phyloP scores from a whole-genome alignment of 2,797 vertebrate species.

The Leuciscus waleckii region DNA sequence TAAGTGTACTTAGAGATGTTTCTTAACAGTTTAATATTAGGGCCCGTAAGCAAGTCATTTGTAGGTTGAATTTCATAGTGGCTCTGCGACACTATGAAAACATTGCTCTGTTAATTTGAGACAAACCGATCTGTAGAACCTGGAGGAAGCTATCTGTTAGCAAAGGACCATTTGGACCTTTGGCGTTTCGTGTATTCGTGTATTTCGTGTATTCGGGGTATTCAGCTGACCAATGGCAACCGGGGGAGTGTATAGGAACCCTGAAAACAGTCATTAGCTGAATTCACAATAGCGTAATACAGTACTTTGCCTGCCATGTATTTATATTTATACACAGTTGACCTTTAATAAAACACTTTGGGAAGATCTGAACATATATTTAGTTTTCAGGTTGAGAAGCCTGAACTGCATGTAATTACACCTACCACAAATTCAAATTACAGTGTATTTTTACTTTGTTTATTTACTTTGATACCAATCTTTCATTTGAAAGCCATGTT shows the following conservation, averaged over 20 bases:
- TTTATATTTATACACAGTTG: neutral
- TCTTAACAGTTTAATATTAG: neutral
- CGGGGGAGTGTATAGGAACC: neutral
- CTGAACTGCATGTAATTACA: neutral
- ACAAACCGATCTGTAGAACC: neutral
- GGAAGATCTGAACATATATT: neutral
- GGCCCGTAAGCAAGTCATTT: neutral
- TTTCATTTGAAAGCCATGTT: no score
- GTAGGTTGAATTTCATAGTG: neutral
- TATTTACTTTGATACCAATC: neutral
- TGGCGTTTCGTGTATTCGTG: no score
- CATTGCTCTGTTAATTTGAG: neutral
- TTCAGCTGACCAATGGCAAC: neutral
- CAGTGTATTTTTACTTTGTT: neutral
- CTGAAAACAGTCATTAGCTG: neutral
- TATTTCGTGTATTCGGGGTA: neutral
- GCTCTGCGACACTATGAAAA: neutral
- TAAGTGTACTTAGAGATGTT: neutral
- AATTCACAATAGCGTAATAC: neutral
- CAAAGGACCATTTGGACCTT: neutral
- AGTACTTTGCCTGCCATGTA: neutral
- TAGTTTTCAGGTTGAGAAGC: neutral
- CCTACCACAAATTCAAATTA: neutral
- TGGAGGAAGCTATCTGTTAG: neutral
- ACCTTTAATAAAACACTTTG: conserved; percentile 8